A percentile compares a stretch with the other conserved stretches of the same genome.
These are phyloP conservation scores for Drosophila pruinosa DNA, from an alignment of 1,140 invertebrate genomes.

Conservation along the genomic window DNA sequence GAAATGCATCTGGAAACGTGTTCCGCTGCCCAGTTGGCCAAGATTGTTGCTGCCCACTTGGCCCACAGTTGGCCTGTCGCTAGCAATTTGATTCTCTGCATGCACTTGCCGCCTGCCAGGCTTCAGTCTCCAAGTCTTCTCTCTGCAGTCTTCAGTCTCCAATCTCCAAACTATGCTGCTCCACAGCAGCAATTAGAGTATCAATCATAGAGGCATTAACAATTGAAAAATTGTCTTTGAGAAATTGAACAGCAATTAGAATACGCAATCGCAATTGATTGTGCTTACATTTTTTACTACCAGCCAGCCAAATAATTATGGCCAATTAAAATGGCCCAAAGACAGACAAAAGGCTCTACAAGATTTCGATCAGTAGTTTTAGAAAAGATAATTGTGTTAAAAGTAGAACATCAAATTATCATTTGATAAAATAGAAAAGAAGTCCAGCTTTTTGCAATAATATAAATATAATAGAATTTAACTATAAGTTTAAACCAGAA, in stretches of 20 bases:
- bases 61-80: conserved; percentile 24
- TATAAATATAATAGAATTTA: neutral
- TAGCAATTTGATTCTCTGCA: conserved; percentile 60
- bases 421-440: no score
- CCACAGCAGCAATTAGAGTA: conserved; percentile 67
- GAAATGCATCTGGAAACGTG: conserved; percentile 77
- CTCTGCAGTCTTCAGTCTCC: neutral
- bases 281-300: conserved; percentile 2
- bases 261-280: conserved; percentile 51
- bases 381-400: no score
- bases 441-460: no score
- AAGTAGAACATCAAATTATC: no score
- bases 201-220: conserved; percentile 77
- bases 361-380: no score
- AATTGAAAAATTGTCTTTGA: conserved; percentile 78
- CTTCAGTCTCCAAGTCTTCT: neutral
- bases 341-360: no score
- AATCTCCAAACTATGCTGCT: conserved; percentile 14
- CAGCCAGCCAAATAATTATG: conserved; percentile 16
- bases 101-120: conserved; percentile 31
- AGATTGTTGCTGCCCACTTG: conserved; percentile 16
- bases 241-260: conserved; percentile 75
- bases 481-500: neutral
- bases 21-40: conserved; percentile 59
- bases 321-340: conserved; percentile 26